phyloP scores from a whole-genome alignment of 1,140 invertebrate genomes.

The Drosophila kikkawai region DNA sequence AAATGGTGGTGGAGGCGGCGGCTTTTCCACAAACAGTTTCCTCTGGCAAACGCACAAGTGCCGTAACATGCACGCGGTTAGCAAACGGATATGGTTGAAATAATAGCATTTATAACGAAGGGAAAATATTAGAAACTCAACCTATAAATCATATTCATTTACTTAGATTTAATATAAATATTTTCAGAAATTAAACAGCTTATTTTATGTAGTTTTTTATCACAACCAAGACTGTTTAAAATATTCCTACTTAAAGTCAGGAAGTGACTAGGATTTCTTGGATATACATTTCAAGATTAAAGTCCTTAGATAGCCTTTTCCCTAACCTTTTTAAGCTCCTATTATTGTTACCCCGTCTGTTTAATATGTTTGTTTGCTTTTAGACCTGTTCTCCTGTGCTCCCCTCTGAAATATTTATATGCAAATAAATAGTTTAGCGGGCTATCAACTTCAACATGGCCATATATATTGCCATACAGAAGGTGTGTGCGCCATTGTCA shows the following conservation, averaged over 20 bases:
- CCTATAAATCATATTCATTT: no score
- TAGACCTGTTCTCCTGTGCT: slow-evolving; percentile 32
- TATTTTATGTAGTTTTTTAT: not conserved
- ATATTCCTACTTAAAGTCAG: not conserved
- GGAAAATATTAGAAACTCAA: not conserved
- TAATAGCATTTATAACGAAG: not conserved
- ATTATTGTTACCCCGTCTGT: not conserved
- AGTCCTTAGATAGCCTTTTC: not conserved
- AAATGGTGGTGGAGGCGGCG: slow-evolving; percentile 11
- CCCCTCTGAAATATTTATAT: slow-evolving; percentile 76
- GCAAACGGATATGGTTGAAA: not conserved
- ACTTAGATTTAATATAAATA: no score
- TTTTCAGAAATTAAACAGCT: no score
- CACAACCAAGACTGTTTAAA: no score
- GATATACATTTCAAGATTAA: not conserved
- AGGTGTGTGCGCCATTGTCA: slow-evolving; percentile 48
- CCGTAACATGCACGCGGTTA: slow-evolving; percentile 30
- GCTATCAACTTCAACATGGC: slow-evolving; percentile 62
- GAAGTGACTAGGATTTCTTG: no score
- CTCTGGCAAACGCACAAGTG: slow-evolving; percentile 34
- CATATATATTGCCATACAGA: not conserved
- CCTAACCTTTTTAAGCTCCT: not conserved
- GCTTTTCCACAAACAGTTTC: slow-evolving; percentile 33
- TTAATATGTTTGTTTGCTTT: slow-evolving; percentile 8
- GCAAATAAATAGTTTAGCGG: slow-evolving; percentile 79